These are phyloP conservation scores for Semibalanus balanoides DNA, from an alignment of 1,140 invertebrate species.

Conservation along the genomic window DNA sequence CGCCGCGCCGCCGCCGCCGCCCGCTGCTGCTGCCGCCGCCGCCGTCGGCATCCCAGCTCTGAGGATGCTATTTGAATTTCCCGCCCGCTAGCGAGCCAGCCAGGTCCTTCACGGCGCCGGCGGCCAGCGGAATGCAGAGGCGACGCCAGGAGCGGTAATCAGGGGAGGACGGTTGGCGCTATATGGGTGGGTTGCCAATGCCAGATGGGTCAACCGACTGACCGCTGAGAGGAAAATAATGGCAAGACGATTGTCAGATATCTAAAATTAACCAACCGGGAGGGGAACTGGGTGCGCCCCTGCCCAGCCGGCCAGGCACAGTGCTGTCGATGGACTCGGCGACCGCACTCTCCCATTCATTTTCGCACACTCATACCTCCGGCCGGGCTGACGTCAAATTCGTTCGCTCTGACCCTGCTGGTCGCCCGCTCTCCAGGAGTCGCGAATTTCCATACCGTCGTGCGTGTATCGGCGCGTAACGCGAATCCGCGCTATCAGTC, in stretches of 20 bases:
- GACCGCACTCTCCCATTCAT: neutral
- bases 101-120: neutral
- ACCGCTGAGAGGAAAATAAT: too few relatives aligned
- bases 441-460: too few relatives aligned
- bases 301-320: neutral
- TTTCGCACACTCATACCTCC: neutral
- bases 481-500: too few relatives aligned
- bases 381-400: too few relatives aligned
- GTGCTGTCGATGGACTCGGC: neutral
- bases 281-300: neutral
- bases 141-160: neutral
- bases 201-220: neutral
- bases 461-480: too few relatives aligned
- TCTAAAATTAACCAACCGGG: neutral
- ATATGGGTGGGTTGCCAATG: neutral
- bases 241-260: neutral
- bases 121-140: neutral
- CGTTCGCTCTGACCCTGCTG: too few relatives aligned
- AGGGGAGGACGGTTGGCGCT: neutral
- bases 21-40: too few relatives aligned
- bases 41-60: neutral
- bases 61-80: conserved; percentile 2
- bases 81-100: too few relatives aligned
- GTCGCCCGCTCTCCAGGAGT: too few relatives aligned
- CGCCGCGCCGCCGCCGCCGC: too few relatives aligned